Evolutionary conservation across 1,140 invertebrate genomes (phyloP).

Genomic region (Micrasema minimum): DNA sequence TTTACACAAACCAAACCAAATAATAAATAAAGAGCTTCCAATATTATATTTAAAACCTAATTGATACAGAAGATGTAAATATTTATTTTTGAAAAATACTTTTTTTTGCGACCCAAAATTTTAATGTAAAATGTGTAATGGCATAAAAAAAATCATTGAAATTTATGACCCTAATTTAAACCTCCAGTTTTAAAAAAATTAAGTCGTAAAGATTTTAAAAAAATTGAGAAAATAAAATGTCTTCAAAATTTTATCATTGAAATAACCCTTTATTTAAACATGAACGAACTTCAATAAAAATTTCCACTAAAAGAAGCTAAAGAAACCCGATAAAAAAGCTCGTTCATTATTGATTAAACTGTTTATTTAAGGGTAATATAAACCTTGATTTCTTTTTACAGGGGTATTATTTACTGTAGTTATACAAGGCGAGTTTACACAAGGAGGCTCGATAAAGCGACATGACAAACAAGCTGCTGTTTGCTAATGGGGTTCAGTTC

Average conservation of each 20-base stretch:
- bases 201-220: too few relatives aligned
- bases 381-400: slow-evolving; percentile 17
- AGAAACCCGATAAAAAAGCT: neutral
- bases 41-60: too few relatives aligned
- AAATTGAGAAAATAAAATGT: neutral
- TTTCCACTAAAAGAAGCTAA: neutral
- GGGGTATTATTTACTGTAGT: slow-evolving; percentile 30
- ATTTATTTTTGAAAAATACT: too few relatives aligned
- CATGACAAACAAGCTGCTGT: slow-evolving; percentile 47
- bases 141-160: too few relatives aligned
- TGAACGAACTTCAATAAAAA: neutral
- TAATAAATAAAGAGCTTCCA: too few relatives aligned
- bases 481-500: slow-evolving; percentile 41
- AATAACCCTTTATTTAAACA: neutral
- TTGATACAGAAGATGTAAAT: too few relatives aligned
- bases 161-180: too few relatives aligned
- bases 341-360: slow-evolving; percentile 2
- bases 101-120: too few relatives aligned
- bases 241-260: neutral
- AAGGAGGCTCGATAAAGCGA: slow-evolving; percentile 29
- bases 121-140: too few relatives aligned
- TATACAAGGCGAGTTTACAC: slow-evolving; percentile 24
- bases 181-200: too few relatives aligned
- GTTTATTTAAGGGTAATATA: neutral
- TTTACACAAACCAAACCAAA: too few relatives aligned